Base-by-base conservation (phyloP, 2,888 invertebrate species). In the Drosophila imparisetae region DNA sequence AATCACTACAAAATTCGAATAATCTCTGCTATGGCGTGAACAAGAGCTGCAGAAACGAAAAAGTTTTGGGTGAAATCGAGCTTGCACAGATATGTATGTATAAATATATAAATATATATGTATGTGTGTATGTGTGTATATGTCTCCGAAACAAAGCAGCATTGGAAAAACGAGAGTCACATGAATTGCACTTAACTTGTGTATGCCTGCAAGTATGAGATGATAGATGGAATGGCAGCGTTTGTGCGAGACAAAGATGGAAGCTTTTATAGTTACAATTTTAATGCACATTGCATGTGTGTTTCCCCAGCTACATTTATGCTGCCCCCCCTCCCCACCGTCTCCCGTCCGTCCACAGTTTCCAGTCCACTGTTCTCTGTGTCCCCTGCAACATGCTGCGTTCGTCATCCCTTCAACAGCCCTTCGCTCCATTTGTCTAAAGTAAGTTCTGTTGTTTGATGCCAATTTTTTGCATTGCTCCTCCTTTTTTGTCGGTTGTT, bases 171-270 rank as follows among this genome's bases (percentile, higher is more conserved):
- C 50, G 64, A 80, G 75, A 78, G 79, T 83, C 86, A 75, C 75
- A 88, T 86, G 90, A 86, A 90, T 86, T 76, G 78, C 90, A 90
- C 89, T 86, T 83, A 90, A 83, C 81, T 90, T 89, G 74, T 87
- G 72, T 63, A 75, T 69, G 49, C 42, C 62, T 60, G 53, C 50
- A 75, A 60, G 38, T 50, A 21, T 27, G 36, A 73, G 50, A 73
- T 54, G 50, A 66, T 54, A 61, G 67, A 48, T 64, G 67, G 54
- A 58, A 40, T 58, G 38, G 34, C 57, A 34, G 40, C 10, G 21
- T 29, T 38, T 40, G 21, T 38, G 48, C 13, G 52, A 61, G 68
- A 45, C 32, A 13, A 36, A 57, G 54, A 32, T 50, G 54, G 63
- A 64, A 83, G 76, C 69, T 89, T 85, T 87, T 84, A 89, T 77